These are phyloP conservation scores for Drosophila paranaensis DNA, from an alignment of 2,888 invertebrate genomes.

Conservation along the genomic window DNA sequence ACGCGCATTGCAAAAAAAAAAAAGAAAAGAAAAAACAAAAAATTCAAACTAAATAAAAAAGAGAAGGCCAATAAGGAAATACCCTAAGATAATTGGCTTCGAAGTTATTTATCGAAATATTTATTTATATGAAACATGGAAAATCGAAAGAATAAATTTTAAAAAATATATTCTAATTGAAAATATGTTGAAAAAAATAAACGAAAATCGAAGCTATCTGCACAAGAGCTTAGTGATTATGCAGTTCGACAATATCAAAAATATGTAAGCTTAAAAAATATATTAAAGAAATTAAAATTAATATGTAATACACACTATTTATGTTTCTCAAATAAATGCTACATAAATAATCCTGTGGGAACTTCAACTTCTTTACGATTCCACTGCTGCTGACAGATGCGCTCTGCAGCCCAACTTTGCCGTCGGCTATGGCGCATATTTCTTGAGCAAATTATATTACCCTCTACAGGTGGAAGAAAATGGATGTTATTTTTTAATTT, in stretches of 20 bases:
- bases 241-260: no score
- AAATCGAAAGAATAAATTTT: neutral
- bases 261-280: no score
- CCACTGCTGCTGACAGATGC: neutral
- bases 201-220: no score
- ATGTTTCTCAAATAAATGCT: no score
- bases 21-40: neutral
- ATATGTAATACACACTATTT: no score
- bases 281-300: no score
- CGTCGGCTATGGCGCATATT: neutral
- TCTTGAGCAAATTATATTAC: neutral
- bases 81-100: neutral
- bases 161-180: neutral
- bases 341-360: neutral
- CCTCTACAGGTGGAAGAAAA: slow-evolving; percentile 26
- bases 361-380: neutral
- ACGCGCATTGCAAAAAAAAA: slow-evolving; percentile 17
- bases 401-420: neutral
- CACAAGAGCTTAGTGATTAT: no score
- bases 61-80: neutral
- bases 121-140: no score
- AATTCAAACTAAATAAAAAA: neutral
- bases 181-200: neutral
- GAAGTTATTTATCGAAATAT: neutral
- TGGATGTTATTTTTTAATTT: slow-evolving; percentile 76